Percentiles rank a stretch among this genome's conserved stretches.
These are phyloP conservation scores for Drosophila eohydei DNA, from an alignment of 2,888 invertebrate species.

Conservation along the genomic window DNA sequence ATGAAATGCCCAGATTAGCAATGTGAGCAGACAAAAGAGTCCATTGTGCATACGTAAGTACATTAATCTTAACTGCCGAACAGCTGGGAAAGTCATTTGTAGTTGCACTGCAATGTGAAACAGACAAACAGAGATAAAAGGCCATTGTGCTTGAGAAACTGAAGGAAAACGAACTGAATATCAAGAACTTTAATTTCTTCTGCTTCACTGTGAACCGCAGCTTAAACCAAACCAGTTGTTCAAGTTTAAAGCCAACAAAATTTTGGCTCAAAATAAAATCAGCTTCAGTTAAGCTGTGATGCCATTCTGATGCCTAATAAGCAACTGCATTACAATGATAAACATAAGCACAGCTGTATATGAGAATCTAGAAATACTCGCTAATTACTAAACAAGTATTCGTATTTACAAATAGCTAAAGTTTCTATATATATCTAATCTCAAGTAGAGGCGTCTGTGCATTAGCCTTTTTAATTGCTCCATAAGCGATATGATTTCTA, in stretches of 20 bases:
- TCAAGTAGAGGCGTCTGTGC: conserved; percentile 23
- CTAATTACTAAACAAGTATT: conserved; percentile 39
- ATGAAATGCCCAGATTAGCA: conserved; percentile 44
- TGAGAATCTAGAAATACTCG: conserved; percentile 1
- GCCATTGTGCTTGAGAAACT: conserved; percentile 8
- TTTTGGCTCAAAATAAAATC: too few species aligned
- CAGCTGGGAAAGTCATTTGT: conserved; percentile 6
- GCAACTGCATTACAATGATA: conserved; percentile 4
- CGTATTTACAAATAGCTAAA: conserved; percentile 17
- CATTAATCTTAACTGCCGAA: conserved; percentile 25
- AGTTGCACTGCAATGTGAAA: conserved; percentile 2
- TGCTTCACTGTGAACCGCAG: not conserved
- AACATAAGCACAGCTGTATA: not conserved
- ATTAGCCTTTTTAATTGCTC: conserved; percentile 47
- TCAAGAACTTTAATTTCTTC: not conserved
- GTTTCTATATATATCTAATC: conserved; percentile 8
- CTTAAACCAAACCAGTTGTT: not conserved
- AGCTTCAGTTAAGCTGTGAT: too few species aligned
- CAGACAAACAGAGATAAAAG: not conserved
- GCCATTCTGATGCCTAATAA: not conserved
- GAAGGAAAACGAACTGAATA: not conserved
- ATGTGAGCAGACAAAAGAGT: conserved; percentile 18
- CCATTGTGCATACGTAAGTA: conserved; percentile 3
- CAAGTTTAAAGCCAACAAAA: too few species aligned
- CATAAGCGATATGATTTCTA: conserved; percentile 40